Evolutionary conservation across 2,888 invertebrate genomes (phyloP).

Genomic region (Chromoteleia sp.): DNA sequence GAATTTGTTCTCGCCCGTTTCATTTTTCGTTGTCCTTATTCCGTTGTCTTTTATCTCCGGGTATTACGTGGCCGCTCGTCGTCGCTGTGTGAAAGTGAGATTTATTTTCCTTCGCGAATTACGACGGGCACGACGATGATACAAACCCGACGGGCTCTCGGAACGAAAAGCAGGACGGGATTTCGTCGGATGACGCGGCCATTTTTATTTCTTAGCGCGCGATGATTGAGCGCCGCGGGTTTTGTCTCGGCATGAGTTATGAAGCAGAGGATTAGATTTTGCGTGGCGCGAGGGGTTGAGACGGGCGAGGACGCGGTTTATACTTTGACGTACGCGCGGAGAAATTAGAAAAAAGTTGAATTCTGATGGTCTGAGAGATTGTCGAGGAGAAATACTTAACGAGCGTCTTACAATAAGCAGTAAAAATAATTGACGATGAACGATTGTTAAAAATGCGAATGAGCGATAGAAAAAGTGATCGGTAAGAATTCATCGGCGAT

Average conservation of each 20-base stretch:
- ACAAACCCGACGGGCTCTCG: constrained; percentile 31
- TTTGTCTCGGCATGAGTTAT: constrained; percentile 10
- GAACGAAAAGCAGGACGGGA: constrained; percentile 55
- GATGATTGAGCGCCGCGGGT: constrained; percentile 29
- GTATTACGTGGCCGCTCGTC: constrained; percentile 38
- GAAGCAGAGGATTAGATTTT: background rate
- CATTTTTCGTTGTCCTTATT: background rate
- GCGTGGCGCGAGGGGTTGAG: too few relatives aligned
- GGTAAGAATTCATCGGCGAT: too few relatives aligned
- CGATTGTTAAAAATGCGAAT: too few relatives aligned
- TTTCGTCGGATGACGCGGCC: constrained; percentile 55
- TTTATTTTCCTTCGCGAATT: constrained; percentile 57
- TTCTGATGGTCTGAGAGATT: too few relatives aligned
- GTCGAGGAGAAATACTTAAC: too few relatives aligned
- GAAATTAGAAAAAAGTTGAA: too few relatives aligned
- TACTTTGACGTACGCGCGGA: too few relatives aligned
- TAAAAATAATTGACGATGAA: too few relatives aligned
- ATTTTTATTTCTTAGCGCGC: constrained; percentile 57
- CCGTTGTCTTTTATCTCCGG: constrained; percentile 1
- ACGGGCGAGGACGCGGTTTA: too few relatives aligned
- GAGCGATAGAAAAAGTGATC: too few relatives aligned
- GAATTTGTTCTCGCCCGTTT: background rate
- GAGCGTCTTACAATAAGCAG: too few relatives aligned
- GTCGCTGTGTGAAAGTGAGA: constrained; percentile 50
- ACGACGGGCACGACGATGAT: constrained; percentile 32